Evolutionary conservation across 1,140 invertebrate genomes (phyloP).

Genomic region (Argopecten irradians): DNA sequence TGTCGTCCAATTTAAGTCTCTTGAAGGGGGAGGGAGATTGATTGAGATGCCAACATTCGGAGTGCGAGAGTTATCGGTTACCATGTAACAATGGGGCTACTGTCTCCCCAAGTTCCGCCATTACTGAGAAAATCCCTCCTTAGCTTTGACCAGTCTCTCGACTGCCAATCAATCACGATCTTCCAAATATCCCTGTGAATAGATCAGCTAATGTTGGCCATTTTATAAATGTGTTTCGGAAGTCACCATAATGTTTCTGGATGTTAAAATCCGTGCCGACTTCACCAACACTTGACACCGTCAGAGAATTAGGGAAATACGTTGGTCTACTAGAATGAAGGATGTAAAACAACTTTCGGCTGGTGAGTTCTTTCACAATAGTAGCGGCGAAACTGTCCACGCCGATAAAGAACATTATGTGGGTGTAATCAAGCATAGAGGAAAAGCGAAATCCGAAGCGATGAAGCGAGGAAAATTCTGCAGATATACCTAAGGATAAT

Average conservation of each 20-base stretch:
- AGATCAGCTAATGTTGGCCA: neutral
- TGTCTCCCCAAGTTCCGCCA: neutral
- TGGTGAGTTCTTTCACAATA: neutral
- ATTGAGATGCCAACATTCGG: neutral
- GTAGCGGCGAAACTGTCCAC: neutral
- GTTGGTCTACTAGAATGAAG: neutral
- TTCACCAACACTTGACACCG: neutral
- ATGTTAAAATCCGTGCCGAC: neutral
- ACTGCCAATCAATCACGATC: neutral
- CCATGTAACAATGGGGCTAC: neutral
- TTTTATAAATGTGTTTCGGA: slow-evolving; percentile 3
- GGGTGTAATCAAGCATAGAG: too few species aligned
- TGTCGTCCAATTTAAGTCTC: neutral
- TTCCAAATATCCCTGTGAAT: neutral
- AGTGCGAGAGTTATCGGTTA: neutral
- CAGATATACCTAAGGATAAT: too few species aligned
- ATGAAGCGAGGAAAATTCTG: too few species aligned
- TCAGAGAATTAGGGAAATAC: neutral
- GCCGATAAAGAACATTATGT: too few species aligned
- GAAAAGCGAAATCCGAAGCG: too few species aligned
- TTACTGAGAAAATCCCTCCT: neutral
- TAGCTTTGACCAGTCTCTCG: slow-evolving; percentile 4
- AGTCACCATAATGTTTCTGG: neutral
- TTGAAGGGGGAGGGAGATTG: neutral
- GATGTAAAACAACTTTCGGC: neutral